A percentile compares a stretch with the other conserved stretches of the same genome.
Conservation (phyloP, 1,140 invertebrate genomes). For the Zaprionus vittiger region DNA sequence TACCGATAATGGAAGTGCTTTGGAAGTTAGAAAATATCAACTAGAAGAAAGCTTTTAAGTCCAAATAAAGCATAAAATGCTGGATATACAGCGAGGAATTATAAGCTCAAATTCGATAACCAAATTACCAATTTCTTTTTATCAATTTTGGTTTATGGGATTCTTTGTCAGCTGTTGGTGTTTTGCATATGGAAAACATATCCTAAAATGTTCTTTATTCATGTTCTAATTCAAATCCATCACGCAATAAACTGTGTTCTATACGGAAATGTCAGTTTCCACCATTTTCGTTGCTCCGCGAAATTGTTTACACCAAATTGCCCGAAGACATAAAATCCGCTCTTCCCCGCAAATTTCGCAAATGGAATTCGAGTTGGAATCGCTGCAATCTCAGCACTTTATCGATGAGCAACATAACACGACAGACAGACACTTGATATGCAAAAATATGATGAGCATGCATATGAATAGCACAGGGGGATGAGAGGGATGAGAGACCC, state of each 20-base stretch:
- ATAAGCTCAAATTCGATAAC: background rate
- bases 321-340: background rate
- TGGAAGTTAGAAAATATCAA: background rate
- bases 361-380: slow-evolving; percentile 37
- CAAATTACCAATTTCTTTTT: background rate
- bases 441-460: slow-evolving; percentile 73
- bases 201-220: background rate
- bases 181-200: background rate
- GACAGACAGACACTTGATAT: slow-evolving; percentile 50
- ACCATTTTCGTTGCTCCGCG: background rate
- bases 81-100: background rate
- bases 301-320: slow-evolving; percentile 43
- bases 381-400: slow-evolving; percentile 55
- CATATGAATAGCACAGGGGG: slow-evolving; percentile 44
- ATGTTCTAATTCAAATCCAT: slow-evolving; percentile 3
- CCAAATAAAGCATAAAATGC: background rate
- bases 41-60: background rate
- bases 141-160: background rate
- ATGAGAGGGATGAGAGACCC: slow-evolving; percentile 36
- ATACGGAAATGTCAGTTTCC: background rate
- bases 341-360: slow-evolving; percentile 1
- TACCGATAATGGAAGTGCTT: background rate
- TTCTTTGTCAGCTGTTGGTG: background rate
- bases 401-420: slow-evolving; percentile 42
- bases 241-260: background rate